Evolutionary conservation across 1,140 invertebrate genomes (phyloP).

Genomic region (Ceratina japonica): DNA sequence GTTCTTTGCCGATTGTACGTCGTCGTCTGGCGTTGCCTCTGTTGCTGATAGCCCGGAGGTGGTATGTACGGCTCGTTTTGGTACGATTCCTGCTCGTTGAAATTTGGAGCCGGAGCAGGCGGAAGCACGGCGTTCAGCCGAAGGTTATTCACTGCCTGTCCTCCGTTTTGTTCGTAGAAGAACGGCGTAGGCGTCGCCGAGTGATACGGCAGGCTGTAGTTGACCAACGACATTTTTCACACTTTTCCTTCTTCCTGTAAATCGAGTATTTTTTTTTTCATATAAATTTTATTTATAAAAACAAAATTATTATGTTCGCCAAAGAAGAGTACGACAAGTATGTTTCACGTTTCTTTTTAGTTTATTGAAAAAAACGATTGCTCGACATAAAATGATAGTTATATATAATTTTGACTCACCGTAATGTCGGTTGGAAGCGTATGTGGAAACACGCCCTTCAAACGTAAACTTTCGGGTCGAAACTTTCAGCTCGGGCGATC

Average conservation of each 20-base stretch:
- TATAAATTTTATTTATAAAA: too few relatives aligned
- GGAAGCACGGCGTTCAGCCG: slow-evolving; percentile 69
- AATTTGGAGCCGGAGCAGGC: slow-evolving; percentile 57
- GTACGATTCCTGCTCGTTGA: slow-evolving; percentile 61
- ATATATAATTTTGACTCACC: not conserved
- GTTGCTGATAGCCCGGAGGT: slow-evolving; percentile 61
- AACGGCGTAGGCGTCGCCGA: slow-evolving; percentile 70
- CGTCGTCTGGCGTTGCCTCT: slow-evolving; percentile 53
- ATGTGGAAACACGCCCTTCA: not conserved
- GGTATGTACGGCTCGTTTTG: slow-evolving; percentile 69
- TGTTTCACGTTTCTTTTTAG: too few relatives aligned
- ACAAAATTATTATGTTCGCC: too few relatives aligned
- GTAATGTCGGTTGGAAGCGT: not conserved
- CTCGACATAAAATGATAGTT: too few relatives aligned
- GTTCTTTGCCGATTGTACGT: slow-evolving; percentile 44
- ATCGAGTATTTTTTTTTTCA: not conserved
- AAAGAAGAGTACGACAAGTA: too few relatives aligned
- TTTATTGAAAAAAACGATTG: too few relatives aligned
- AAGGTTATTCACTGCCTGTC: slow-evolving; percentile 67
- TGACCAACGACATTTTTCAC: slow-evolving; percentile 71
- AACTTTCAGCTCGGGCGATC: not conserved
- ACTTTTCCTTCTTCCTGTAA: not conserved
- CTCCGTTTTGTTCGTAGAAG: slow-evolving; percentile 60
- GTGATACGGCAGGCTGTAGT: slow-evolving; percentile 74
- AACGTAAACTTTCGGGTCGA: not conserved